Conservation (phyloP, 2,888 invertebrate species). For the Apodemia hepburni region DNA sequence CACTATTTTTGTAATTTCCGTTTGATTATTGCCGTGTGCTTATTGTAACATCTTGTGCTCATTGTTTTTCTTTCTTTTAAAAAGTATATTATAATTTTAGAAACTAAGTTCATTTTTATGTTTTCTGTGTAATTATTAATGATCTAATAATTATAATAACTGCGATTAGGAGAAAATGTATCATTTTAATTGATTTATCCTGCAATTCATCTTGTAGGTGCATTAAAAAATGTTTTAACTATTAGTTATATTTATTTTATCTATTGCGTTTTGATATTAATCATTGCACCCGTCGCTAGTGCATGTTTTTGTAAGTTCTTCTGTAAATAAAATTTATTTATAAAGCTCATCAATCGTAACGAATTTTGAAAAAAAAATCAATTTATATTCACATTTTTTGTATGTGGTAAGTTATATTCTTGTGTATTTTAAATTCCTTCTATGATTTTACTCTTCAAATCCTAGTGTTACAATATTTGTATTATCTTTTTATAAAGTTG, state of each 20-base stretch:
- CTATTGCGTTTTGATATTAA: background rate
- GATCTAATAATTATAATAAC: background rate
- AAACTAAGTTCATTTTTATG: slow-evolving; percentile 1
- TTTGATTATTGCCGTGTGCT: slow-evolving; percentile 19
- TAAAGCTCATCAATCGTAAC: slow-evolving; percentile 8
- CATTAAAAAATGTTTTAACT: slow-evolving; percentile 9
- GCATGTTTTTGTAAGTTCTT: slow-evolving; percentile 29
- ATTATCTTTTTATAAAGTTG: slow-evolving; percentile 15
- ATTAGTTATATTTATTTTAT: slow-evolving; percentile 7
- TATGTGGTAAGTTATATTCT: slow-evolving; percentile 62
- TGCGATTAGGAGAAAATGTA: background rate
- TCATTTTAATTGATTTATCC: background rate
- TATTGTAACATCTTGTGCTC: slow-evolving; percentile 22
- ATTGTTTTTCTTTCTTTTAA: slow-evolving; percentile 21
- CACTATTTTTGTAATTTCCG: slow-evolving; percentile 58
- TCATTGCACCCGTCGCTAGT: slow-evolving; percentile 23
- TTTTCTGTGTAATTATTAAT: slow-evolving; percentile 3
- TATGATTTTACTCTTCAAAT: slow-evolving; percentile 30
- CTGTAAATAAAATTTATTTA: slow-evolving; percentile 10
- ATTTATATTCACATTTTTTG: slow-evolving; percentile 52
- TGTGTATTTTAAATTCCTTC: slow-evolving; percentile 34
- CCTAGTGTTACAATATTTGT: slow-evolving; percentile 13
- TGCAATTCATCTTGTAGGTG: background rate
- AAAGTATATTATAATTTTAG: background rate
- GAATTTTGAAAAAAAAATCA: slow-evolving; percentile 17